Evolutionary conservation across 2,113 vertebrate genomes (phyloP).

Genomic region (Tetrao urogallus): DNA sequence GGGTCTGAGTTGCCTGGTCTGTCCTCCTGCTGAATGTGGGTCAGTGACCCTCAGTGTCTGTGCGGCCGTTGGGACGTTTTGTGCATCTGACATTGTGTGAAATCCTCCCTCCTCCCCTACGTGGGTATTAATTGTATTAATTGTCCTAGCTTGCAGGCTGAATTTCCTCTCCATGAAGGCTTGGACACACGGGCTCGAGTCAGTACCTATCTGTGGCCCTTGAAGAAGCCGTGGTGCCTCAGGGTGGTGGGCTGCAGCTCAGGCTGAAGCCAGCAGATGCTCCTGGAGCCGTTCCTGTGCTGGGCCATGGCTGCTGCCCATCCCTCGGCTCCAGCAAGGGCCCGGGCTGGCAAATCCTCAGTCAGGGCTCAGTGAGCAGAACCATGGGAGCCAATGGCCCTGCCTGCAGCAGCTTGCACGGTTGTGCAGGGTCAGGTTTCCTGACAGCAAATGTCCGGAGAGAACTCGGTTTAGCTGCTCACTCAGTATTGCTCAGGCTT

Average conservation of each 20-base stretch:
- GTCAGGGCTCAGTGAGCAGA: background rate
- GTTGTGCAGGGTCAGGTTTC: background rate
- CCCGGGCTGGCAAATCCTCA: background rate
- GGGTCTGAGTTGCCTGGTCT: background rate
- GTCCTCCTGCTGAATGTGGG: fast-evolving
- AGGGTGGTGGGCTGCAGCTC: fast-evolving
- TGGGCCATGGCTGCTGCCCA: background rate
- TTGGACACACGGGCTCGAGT: background rate
- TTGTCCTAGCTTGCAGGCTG: background rate
- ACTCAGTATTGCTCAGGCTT: background rate
- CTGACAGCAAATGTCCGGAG: background rate
- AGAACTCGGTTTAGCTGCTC: background rate
- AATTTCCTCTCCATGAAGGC: background rate
- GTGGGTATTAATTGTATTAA: background rate
- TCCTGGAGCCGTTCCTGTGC: conserved; percentile 2
- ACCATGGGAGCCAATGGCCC: background rate
- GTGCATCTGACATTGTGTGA: background rate
- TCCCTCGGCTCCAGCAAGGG: fast-evolving
- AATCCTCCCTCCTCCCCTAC: background rate
- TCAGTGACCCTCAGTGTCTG: fast-evolving
- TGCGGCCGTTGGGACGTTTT: background rate
- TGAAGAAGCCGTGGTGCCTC: background rate
- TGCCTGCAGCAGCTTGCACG: background rate
- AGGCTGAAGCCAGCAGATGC: background rate
- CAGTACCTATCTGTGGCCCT: background rate